These are phyloP conservation scores for Campoletis raptor DNA, from an alignment of 2,888 invertebrate species.

Conservation along the genomic window DNA sequence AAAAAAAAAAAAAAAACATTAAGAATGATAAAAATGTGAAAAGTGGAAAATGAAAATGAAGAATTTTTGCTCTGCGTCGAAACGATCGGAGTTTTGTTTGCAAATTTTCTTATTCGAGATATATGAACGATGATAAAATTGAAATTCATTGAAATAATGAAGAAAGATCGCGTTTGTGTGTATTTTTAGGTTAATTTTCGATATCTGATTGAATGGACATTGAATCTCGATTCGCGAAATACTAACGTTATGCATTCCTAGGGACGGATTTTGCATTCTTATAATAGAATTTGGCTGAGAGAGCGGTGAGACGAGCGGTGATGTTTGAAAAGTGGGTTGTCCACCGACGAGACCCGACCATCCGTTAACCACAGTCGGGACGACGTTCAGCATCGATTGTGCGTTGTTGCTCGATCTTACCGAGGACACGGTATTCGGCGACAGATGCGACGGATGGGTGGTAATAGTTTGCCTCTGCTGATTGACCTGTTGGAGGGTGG, in stretches of 20 bases:
- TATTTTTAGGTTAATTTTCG: neutral
- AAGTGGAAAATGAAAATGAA: neutral
- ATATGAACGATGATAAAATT: neutral
- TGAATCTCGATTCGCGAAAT: conserved; percentile 30
- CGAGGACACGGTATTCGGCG: conserved; percentile 77
- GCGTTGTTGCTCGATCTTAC: conserved; percentile 76
- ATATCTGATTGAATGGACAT: conserved; percentile 3
- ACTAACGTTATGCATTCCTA: conserved; percentile 84
- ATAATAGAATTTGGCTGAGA: conserved; percentile 81
- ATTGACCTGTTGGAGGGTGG: conserved; percentile 81
- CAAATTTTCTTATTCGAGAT: neutral
- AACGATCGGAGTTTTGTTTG: neutral
- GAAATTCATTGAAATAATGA: neutral
- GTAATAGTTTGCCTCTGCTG: conserved; percentile 79
- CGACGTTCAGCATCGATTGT: conserved; percentile 81
- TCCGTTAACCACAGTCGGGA: conserved; percentile 84
- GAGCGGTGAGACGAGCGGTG: conserved; percentile 80
- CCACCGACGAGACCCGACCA: conserved; percentile 85
- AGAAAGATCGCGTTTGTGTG: neutral
- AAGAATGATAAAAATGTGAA: neutral
- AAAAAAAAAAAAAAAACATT: neutral
- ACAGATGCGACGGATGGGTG: conserved; percentile 79
- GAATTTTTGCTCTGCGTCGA: neutral
- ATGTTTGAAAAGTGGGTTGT: conserved; percentile 83
- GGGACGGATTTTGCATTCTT: conserved; percentile 80